These are phyloP conservation scores for Polypterus bichir DNA, from an alignment of 2,113 vertebrate genomes.

Conservation along the genomic window DNA sequence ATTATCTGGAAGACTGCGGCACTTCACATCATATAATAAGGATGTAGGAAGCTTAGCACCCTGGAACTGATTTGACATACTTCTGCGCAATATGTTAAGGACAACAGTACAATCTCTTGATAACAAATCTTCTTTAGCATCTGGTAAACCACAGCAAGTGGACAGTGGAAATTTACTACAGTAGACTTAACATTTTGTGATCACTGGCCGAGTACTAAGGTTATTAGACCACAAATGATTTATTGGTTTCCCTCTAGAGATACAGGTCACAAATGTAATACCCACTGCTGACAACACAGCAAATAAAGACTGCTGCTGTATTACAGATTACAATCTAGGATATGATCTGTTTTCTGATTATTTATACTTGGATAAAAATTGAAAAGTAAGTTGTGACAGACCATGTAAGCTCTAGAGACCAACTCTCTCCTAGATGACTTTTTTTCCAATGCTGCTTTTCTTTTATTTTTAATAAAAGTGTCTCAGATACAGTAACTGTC, in stretches of 20 bases:
- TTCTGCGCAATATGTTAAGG: conserved; percentile 1
- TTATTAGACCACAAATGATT: conserved; percentile 5
- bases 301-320: conserved; percentile 3
- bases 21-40: conserved; percentile 10
- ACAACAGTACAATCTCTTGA: too few species aligned
- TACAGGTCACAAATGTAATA: conserved; percentile 3
- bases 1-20: neutral
- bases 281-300: conserved; percentile 2
- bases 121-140: conserved; percentile 2
- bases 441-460: too few species aligned
- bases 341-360: neutral
- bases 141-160: conserved; percentile 3
- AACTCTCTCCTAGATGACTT: too few species aligned
- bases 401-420: too few species aligned
- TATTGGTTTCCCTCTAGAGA: conserved; percentile 2
- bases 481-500: too few species aligned
- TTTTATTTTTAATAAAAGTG: too few species aligned
- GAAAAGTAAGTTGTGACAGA: too few species aligned
- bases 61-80: conserved; percentile 5
- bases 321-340: conserved; percentile 4
- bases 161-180: conserved; percentile 13
- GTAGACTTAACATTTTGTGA: conserved; percentile 8
- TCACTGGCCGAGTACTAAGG: conserved; percentile 10
- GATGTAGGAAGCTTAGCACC: conserved; percentile 5
- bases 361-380: neutral